A percentile compares a stretch with the other conserved stretches of the same genome.
Evolutionary conservation across 2,113 vertebrate species (phyloP).

Genomic region (Pangasianodon hypophthalmus): DNA sequence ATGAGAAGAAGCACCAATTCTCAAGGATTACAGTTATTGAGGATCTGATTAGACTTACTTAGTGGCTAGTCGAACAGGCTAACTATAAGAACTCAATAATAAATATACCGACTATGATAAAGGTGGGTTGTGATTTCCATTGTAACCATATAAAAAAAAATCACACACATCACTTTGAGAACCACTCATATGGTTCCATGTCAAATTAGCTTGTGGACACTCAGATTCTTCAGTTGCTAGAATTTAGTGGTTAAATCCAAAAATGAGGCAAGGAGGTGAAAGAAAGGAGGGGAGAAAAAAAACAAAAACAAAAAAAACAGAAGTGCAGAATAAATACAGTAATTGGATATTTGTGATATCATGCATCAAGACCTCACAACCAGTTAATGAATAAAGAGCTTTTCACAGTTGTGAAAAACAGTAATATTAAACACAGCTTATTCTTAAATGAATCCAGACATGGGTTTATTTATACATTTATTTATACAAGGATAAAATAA

Average conservation of each 20-base stretch:
- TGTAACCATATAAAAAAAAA: background rate
- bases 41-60: background rate
- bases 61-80: background rate
- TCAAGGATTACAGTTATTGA: background rate
- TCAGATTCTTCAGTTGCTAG: background rate
- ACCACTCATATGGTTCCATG: background rate
- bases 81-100: background rate
- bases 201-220: background rate
- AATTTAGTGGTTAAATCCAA: background rate
- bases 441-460: background rate
- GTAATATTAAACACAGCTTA: background rate
- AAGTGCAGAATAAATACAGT: background rate
- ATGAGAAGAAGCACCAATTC: too few relatives aligned
- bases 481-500: background rate
- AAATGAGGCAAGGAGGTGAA: background rate
- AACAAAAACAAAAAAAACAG: too few relatives aligned
- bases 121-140: background rate
- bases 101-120: background rate
- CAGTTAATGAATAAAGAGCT: background rate
- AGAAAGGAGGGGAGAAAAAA: background rate
- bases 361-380: background rate
- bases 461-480: background rate
- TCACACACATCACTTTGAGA: background rate
- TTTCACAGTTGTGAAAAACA: background rate
- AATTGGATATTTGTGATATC: background rate